Base-by-base conservation (phyloP, 2,888 invertebrate species). In the Drosophila affinis region DNA sequence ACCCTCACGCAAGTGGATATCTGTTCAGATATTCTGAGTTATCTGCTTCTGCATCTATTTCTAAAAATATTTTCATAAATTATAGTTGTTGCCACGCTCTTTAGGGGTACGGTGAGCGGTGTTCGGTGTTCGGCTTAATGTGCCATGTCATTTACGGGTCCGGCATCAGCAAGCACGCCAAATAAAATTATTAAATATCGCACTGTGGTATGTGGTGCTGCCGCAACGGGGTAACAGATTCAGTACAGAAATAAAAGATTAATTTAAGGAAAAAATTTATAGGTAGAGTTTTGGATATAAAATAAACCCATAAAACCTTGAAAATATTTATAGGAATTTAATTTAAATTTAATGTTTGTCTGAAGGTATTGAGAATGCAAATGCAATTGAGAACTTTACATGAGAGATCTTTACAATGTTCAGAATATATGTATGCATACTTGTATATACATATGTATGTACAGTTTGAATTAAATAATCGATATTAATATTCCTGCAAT, bases 111-210 rank as follows among this genome's bases (percentile, higher is more conserved):
- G 14, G 7, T 14, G 39, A 6, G 14, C 12, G 14, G 34, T 14
- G 34, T 14, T 5, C 34, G 6, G 14, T 39, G 10, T 32, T 12
- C 32, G 24, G 56, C 44, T 49, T 55, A 45, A 67, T 67, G 18
- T 56, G 65, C 44, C 67, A 44, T 45, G 65, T 67, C 65, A 67
- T 68, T 49, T 48, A 14, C 48, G 21, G 39, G 46, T 32, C 34
- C 21, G 32, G 45, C 45, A 58, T 34, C 57, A 32, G 32, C 48
- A 34, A 14, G 45, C 12, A 44, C 24, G 24, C 48, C 68, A 67
- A 55, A 55, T 32, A 21, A 32, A 49, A 49, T 54, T 29, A 54
- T 54, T 54, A 48, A 39, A 17, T 9, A n/a, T 17, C 17, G n/a
- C 29, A 65, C 65, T 54, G 48, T 65, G 54, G 44, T 14, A 21